These are phyloP conservation scores for Bradypus variegatus DNA, from an alignment of 2,797 vertebrate genomes.

Conservation along the genomic window DNA sequence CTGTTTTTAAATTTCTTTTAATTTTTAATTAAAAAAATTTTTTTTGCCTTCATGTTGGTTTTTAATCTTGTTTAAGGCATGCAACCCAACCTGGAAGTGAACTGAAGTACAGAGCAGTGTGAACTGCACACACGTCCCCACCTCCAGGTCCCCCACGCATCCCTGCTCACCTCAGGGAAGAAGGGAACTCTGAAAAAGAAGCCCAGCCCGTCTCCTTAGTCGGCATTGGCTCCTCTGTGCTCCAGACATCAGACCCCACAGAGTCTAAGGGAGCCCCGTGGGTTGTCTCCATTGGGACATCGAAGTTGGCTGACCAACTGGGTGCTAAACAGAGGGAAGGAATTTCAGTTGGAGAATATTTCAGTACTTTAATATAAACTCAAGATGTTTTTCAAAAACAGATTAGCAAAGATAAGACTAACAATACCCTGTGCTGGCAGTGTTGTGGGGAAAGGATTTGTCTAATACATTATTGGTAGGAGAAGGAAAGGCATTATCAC, in stretches of 20 bases:
- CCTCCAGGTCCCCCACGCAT: accelerated
- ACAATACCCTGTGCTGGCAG: neutral
- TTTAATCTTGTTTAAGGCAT: too few species aligned
- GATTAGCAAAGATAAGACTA: neutral
- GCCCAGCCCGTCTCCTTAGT: conserved; percentile 90
- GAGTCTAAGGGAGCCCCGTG: conserved; percentile 80
- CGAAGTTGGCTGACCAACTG: conserved; percentile 93
- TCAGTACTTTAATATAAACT: neutral
- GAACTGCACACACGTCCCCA: accelerated
- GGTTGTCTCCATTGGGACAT: conserved; percentile 95
- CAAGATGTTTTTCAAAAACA: neutral
- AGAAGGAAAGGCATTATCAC: accelerated
- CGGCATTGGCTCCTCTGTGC: conserved; percentile 76
- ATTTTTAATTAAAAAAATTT: too few species aligned
- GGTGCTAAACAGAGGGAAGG: conserved; percentile 75
- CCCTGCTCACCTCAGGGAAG: conserved; percentile 79
- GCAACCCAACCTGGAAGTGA: too few species aligned
- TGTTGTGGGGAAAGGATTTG: neutral
- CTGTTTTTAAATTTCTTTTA: too few species aligned
- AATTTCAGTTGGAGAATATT: neutral
- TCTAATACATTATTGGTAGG: neutral
- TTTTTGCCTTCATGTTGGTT: too few species aligned
- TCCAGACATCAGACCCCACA: conserved; percentile 85
- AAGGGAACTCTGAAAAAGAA: conserved; percentile 89
- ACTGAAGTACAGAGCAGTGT: too few species aligned